Evolutionary conservation across 2,888 invertebrate genomes (phyloP).

Genomic region (Silvanus unidentatus): DNA sequence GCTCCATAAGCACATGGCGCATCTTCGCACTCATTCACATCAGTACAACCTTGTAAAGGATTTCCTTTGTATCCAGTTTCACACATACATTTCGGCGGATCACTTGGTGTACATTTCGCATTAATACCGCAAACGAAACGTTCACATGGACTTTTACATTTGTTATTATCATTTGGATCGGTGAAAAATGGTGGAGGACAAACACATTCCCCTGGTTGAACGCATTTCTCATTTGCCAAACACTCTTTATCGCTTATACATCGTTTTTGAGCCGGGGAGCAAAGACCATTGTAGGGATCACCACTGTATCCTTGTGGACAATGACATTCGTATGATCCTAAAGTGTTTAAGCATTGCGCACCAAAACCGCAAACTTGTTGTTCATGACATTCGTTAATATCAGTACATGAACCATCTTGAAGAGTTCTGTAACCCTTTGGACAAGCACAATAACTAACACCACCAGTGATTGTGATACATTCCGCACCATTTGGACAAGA

Average conservation of each 20-base stretch:
- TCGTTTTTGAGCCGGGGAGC: conserved; percentile 74
- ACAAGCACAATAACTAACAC: conserved; percentile 89
- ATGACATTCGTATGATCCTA: conserved; percentile 72
- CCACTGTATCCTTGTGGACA: conserved; percentile 79
- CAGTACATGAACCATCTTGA: conserved; percentile 74
- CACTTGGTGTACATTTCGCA: conserved; percentile 81
- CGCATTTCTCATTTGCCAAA: conserved; percentile 79
- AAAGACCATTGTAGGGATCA: conserved; percentile 75
- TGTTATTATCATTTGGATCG: conserved; percentile 74
- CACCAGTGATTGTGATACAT: conserved; percentile 83
- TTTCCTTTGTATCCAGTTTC: conserved; percentile 81
- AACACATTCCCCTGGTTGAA: conserved; percentile 85
- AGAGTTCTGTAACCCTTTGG: conserved; percentile 78
- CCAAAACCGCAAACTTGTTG: conserved; percentile 78
- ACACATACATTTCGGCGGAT: conserved; percentile 86
- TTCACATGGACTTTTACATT: conserved; percentile 90
- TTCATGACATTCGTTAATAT: conserved; percentile 78
- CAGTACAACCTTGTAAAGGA: conserved; percentile 75
- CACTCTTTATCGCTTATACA: conserved; percentile 81
- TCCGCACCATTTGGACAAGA: conserved; percentile 83
- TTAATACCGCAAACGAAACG: conserved; percentile 85
- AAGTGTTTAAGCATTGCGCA: conserved; percentile 76
- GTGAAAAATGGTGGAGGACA: conserved; percentile 88
- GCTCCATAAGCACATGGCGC: conserved; percentile 85
- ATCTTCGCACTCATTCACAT: conserved; percentile 80